Conservation (phyloP, 2,888 invertebrate species). For the Atethmia centrago region DNA sequence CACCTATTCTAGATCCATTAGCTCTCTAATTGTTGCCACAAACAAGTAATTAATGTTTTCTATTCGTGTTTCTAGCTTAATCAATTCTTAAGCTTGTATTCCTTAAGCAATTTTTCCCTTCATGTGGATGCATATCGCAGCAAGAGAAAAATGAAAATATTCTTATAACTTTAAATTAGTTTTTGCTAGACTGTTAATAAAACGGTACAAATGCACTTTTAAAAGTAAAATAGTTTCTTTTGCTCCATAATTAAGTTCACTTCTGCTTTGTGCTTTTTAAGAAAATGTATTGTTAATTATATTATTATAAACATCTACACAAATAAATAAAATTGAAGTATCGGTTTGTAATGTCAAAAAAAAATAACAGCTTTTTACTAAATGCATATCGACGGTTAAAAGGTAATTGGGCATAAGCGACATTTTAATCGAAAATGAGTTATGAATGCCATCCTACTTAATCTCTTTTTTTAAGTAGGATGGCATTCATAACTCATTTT, state of each 20-base stretch:
- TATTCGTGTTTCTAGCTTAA: constrained; percentile 39
- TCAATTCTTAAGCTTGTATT: constrained; percentile 37
- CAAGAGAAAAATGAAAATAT: constrained; percentile 2
- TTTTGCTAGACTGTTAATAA: not conserved
- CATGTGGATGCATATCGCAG: constrained; percentile 6
- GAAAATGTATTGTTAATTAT: not conserved
- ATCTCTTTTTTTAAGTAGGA: too few species aligned
- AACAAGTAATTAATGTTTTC: constrained; percentile 41
- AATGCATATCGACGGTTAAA: too few species aligned
- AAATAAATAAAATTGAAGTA: too few species aligned
- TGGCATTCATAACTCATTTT: too few species aligned
- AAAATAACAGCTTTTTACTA: too few species aligned
- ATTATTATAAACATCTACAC: too few species aligned
- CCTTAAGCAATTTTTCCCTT: constrained; percentile 17
- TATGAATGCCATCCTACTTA: too few species aligned
- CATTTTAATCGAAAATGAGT: too few species aligned
- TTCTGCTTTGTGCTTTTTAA: not conserved
- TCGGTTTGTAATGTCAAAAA: too few species aligned
- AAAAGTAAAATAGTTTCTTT: not conserved
- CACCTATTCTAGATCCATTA: constrained; percentile 29
- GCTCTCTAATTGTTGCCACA: constrained; percentile 9
- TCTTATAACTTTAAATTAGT: not conserved
- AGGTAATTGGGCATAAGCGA: too few species aligned
- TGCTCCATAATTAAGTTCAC: not conserved
- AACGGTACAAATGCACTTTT: constrained; percentile 5